Conservation (phyloP, 2,888 invertebrate genomes). For the Seira sanloemensis region DNA sequence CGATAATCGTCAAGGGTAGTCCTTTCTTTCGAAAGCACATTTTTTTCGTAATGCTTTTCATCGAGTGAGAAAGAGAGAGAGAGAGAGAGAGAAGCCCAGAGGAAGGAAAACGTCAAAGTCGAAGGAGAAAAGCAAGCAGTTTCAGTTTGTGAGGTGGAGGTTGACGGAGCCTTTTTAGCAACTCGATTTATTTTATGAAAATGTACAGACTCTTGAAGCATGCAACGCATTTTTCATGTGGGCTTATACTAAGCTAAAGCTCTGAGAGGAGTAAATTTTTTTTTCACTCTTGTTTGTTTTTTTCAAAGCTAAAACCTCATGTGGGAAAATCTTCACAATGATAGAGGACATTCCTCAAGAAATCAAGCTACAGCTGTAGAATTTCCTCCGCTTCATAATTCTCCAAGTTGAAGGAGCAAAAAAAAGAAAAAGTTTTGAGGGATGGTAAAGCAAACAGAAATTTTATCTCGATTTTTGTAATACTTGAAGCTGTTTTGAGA, state of each 20-base stretch:
- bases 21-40: not conserved
- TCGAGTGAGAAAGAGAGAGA: too few relatives aligned
- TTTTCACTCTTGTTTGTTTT: constrained; percentile 2
- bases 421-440: constrained; percentile 28
- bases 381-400: not conserved
- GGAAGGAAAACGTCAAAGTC: constrained; percentile 59
- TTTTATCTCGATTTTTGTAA: constrained; percentile 27
- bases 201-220: not conserved
- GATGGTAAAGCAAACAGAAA: constrained; percentile 30
- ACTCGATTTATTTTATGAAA: constrained; percentile 7
- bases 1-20: not conserved
- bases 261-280: constrained; percentile 31
- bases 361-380: constrained; percentile 24
- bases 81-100: not conserved
- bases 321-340: constrained; percentile 21
- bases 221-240: too few relatives aligned
- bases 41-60: not conserved
- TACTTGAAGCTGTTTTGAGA: constrained; percentile 29
- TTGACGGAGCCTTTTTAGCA: constrained; percentile 39
- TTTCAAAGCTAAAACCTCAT: not conserved
- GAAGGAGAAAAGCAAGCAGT: constrained; percentile 53
- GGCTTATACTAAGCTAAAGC: too few relatives aligned
- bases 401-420: not conserved
- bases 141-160: constrained; percentile 29
- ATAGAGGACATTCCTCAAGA: constrained; percentile 28